Evolutionary conservation across 2,797 vertebrate species (phyloP), one percentile per base, ranked within the genome.

Genomic region (Ciconia nigra): DNA sequence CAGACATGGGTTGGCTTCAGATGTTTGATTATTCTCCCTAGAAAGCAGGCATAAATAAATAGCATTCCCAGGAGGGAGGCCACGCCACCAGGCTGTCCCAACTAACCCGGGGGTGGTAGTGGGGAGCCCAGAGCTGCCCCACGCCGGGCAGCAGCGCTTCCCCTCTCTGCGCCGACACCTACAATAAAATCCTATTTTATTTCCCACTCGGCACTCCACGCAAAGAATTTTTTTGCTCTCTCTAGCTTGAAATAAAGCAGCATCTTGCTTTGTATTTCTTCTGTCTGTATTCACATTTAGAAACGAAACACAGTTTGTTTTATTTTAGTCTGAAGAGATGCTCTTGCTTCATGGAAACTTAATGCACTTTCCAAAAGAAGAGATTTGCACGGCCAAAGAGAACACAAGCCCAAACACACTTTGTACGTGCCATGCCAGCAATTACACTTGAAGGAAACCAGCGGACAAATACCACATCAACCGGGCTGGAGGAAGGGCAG

Each of bases 401-500:
- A 57, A 62, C 42, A 67, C 12, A 39, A 65, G 17, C 42, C 59
- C 44, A n/a, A 82, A 54, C 20, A 54, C 31, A 18, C 37, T 21
- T 21, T 7, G 29, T 15, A n/a, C 0, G 0, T 26, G 42, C 77
- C 13, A 0, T 35, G 21, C 70, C 62, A 80, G 25, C 20, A 79
- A 9, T 13, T 59, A 54, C 37, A 35, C 21, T 31, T 26, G 79
- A 41, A 69, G 54, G 73, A 89, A 95, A 69, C 17, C 82, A 81
- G 79, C 51, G 74, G 31, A 47, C 28, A 91, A 88, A 78, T 4
- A 69, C 35, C 65, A 63, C 55, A 70, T 5, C 3, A 13, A 7
- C 39, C 72, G 58, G 46, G 70, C 77, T 71, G 61, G 11, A 83
- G 25, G 67, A 91, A 73, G 57, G 87, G 55, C 51, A 54, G 1